A percentile compares a stretch with the other conserved stretches of the same genome.
Conservation (phyloP, 2,888 invertebrate species). For the Aethes cnicana region DNA sequence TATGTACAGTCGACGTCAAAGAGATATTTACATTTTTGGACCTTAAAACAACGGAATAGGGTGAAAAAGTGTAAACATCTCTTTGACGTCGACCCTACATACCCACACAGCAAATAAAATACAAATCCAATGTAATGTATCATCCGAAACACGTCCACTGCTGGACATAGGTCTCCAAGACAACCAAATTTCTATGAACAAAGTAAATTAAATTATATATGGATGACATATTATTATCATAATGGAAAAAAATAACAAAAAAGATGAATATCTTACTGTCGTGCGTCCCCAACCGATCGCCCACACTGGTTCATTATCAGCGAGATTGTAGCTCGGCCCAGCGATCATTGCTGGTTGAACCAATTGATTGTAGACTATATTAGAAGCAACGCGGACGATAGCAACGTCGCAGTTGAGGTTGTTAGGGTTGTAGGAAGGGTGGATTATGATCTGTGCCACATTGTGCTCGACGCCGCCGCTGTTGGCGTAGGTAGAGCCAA, state of each 20-base stretch:
- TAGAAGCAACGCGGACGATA: conserved; percentile 44
- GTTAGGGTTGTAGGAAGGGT: conserved; percentile 48
- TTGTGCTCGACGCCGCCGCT: conserved; percentile 47
- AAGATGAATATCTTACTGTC: conserved; percentile 40
- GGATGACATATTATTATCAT: too few relatives aligned
- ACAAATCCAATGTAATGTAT: too few relatives aligned
- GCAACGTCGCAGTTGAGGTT: conserved; percentile 54
- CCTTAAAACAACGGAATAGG: too few relatives aligned
- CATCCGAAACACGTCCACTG: too few relatives aligned
- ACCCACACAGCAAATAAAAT: too few relatives aligned
- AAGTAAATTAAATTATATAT: too few relatives aligned
- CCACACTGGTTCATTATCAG: conserved; percentile 51
- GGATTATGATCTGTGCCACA: conserved; percentile 38
- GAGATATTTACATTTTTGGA: too few relatives aligned
- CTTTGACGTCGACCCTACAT: too few relatives aligned
- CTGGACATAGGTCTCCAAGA: too few relatives aligned
- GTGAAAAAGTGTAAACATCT: too few relatives aligned
- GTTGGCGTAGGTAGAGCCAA: conserved; percentile 49
- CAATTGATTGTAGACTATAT: conserved; percentile 41
- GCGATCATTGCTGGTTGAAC: conserved; percentile 46
- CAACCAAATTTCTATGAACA: too few relatives aligned
- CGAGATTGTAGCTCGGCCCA: conserved; percentile 46
- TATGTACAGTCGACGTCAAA: too few relatives aligned
- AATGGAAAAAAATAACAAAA: neutral
- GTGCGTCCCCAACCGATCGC: conserved; percentile 68